Conservation (phyloP, 1,140 invertebrate genomes). For the Drosophila insularis region DNA sequence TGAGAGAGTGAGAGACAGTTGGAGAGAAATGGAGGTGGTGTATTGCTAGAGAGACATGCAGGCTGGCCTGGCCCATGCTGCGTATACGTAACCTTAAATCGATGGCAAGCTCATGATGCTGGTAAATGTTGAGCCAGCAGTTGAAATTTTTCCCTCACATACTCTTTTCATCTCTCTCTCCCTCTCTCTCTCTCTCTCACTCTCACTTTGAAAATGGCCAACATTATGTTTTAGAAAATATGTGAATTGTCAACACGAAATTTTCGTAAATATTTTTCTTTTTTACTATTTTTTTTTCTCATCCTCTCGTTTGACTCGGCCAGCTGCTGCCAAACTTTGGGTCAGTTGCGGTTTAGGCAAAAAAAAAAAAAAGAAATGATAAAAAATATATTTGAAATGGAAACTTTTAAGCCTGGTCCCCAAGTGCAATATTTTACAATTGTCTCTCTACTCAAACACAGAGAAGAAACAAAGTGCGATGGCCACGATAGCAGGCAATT, state of each 20-base stretch:
- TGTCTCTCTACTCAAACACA: slow-evolving; percentile 41
- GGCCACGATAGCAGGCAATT: slow-evolving; percentile 58
- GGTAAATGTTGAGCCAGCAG: slow-evolving; percentile 72
- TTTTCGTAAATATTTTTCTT: slow-evolving; percentile 79
- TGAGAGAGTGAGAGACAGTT: slow-evolving; percentile 23
- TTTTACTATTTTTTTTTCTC: slow-evolving; percentile 52
- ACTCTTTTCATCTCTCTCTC: slow-evolving; percentile 6
- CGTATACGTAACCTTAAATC: slow-evolving; percentile 81
- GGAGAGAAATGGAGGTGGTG: slow-evolving; percentile 4
- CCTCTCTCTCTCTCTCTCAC: background rate
- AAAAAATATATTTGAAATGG: slow-evolving; percentile 32
- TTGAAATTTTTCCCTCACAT: slow-evolving; percentile 51
- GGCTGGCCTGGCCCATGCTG: slow-evolving; percentile 63
- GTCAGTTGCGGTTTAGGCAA: slow-evolving; percentile 67
- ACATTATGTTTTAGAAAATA: slow-evolving; percentile 82
- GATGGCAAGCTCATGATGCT: slow-evolving; percentile 58
- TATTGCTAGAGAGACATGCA: slow-evolving; percentile 31
- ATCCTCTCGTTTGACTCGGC: background rate
- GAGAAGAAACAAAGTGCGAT: slow-evolving; percentile 15
- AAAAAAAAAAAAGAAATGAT: slow-evolving; percentile 19
- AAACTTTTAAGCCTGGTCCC: slow-evolving; percentile 63
- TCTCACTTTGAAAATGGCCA: slow-evolving; percentile 36
- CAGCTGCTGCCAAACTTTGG: slow-evolving; percentile 53
- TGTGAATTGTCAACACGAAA: slow-evolving; percentile 81
- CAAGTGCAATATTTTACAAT: slow-evolving; percentile 78